phyloP scores from a whole-genome alignment of 64 coral and sea anemone species.

The Stichodactyla mertensii region DNA sequence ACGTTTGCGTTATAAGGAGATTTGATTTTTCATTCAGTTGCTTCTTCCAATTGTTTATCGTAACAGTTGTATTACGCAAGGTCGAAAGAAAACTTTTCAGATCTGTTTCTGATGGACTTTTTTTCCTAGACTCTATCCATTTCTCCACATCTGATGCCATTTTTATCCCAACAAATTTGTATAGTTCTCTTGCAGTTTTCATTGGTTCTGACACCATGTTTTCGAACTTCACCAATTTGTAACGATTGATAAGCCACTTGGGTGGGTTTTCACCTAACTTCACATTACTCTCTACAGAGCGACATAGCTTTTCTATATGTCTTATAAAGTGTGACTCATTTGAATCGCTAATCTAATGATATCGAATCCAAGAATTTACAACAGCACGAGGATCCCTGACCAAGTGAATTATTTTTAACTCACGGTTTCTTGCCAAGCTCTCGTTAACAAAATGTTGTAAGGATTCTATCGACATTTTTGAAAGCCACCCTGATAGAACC shows the following conservation, averaged over 20 bases:
- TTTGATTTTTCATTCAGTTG: neutral
- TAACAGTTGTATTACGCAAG: neutral
- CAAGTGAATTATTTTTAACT: constrained; percentile 34
- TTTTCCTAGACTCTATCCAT: constrained; percentile 13
- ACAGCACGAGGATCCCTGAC: constrained; percentile 61
- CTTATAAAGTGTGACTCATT: neutral
- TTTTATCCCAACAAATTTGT: neutral
- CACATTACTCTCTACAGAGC: neutral
- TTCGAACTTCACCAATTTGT: constrained; percentile 2
- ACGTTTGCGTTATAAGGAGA: too few relatives aligned
- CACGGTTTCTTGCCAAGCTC: neutral
- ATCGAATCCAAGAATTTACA: constrained; percentile 15
- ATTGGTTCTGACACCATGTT: neutral
- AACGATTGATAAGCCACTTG: neutral
- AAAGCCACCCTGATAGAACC: neutral
- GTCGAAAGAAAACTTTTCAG: neutral
- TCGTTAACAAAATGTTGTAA: neutral
- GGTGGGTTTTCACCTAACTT: neutral
- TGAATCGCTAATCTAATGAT: neutral
- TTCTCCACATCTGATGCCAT: neutral
- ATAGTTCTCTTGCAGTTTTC: neutral
- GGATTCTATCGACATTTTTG: neutral
- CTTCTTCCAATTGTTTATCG: neutral
- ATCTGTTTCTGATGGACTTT: neutral
- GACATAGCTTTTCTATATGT: neutral